Evolutionary conservation across 2,888 invertebrate species (phyloP), one percentile per base, ranked within the genome.

Genomic region (Drosophila meridiana): DNA sequence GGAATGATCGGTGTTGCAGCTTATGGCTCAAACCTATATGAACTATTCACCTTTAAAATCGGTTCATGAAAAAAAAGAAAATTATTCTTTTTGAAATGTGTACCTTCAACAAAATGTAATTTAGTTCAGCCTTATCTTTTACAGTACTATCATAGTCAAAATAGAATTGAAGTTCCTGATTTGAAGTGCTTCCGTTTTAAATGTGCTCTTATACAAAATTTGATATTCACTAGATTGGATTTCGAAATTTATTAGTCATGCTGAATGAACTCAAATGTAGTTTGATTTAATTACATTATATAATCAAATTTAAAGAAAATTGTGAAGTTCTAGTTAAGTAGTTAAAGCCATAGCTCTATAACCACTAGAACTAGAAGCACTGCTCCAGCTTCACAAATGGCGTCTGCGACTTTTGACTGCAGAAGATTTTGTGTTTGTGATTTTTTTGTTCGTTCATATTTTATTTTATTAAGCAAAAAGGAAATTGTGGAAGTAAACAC

Each of bases 391-490:
- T 11, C 30, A 32, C 40, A 48, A 52, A 45, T 65, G 66, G 45
- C 47, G 36, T 20, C 47, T 26, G 68, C 45, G 45, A 56, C 69
- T 45, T 38, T 52, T 45, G 69, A 70, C 57, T 70, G 52, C n/a
- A 20, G 34, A 57, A 42, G 48, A 59, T 43, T 48, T 40, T n/a
- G 38, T 72, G 40, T 48, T 26, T 57, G 53, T 56, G 65, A 61
- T 73, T 79, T 75, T 69, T 70, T 30, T 55, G 38, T 42, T 56
- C 36, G 38, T 82, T 82, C 73, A 80, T 82, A 89, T 86, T 78
- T 89, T 86, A 84, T 87, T 87, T 87, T 89, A 89, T 87, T 84
- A 87, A 75, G 87, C 75, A 82, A 78, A 82, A 80, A 82, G 78
- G 82, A 89, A 87, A 89, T 78, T 52, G 78, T 76, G 84, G 69